Percentiles rank a stretch among this genome's conserved stretches.
These are phyloP conservation scores for Yasuhikotakia modesta DNA, from an alignment of 2,797 vertebrate species.

Conservation along the genomic window DNA sequence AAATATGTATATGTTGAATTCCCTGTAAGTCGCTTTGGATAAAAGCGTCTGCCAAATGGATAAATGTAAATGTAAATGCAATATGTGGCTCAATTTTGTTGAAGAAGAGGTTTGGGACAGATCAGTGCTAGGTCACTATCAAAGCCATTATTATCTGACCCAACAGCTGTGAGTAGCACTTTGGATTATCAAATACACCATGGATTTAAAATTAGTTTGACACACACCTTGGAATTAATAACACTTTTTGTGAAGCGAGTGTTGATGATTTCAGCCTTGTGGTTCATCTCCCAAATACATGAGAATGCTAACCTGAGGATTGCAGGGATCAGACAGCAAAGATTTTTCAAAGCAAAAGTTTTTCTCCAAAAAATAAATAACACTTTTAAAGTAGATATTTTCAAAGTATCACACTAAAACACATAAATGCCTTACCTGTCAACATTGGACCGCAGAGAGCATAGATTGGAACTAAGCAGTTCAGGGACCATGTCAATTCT, in stretches of 20 bases:
- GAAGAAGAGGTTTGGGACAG: too few relatives aligned
- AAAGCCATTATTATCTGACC: too few relatives aligned
- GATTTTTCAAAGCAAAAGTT: background rate
- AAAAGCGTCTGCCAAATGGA: too few relatives aligned
- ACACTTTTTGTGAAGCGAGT: constrained; percentile 92
- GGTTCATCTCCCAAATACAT: constrained; percentile 96
- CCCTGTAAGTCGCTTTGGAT: too few relatives aligned
- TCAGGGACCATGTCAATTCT: constrained; percentile 99
- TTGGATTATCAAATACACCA: too few relatives aligned
- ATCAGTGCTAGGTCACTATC: too few relatives aligned
- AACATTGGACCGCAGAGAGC: constrained; percentile 90
- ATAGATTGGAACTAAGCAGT: constrained; percentile 95
- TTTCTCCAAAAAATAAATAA: background rate
- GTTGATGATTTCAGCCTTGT: constrained; percentile 87
- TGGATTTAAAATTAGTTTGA: too few relatives aligned
- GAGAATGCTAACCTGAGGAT: constrained; percentile 89
- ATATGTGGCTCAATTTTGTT: too few relatives aligned
- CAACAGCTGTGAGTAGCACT: too few relatives aligned
- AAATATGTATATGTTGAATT: too few relatives aligned
- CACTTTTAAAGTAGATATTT: background rate
- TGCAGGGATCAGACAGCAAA: constrained; percentile 5
- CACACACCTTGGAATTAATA: constrained; percentile 93
- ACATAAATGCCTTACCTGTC: constrained; percentile 81
- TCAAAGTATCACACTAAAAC: background rate
- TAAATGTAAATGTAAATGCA: too few relatives aligned